Percentiles rank a stretch among this genome's conserved stretches.
These are phyloP conservation scores for Taeniopygia guttata DNA, from an alignment of 2,797 vertebrate species.

Conservation along the genomic window DNA sequence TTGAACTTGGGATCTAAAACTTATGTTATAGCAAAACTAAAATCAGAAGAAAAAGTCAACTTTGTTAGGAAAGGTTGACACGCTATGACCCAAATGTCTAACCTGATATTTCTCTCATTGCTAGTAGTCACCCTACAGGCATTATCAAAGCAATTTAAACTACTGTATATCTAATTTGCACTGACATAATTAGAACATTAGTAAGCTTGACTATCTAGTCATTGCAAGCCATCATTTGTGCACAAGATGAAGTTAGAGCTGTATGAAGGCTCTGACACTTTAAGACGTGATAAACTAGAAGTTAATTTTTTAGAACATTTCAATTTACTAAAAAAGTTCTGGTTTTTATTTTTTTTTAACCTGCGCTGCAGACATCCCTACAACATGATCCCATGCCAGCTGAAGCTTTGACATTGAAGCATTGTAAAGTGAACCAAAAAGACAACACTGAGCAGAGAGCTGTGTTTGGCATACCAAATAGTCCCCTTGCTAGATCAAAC, in stretches of 20 bases:
- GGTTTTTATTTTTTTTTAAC: background rate
- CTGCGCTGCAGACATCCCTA: background rate
- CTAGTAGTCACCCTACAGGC: slow-evolving; percentile 35
- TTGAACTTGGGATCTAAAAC: background rate
- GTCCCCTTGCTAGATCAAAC: slow-evolving; percentile 9
- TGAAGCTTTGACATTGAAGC: slow-evolving; percentile 42
- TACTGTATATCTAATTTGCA: slow-evolving; percentile 25
- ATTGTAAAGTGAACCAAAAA: slow-evolving; percentile 44
- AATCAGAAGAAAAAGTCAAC: slow-evolving; percentile 26
- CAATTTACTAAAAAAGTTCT: background rate
- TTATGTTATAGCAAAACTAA: background rate
- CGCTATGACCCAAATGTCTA: slow-evolving; percentile 31
- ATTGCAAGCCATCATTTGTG: background rate
- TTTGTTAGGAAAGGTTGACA: slow-evolving; percentile 13
- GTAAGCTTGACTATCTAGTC: slow-evolving; percentile 32
- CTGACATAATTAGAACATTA: slow-evolving; percentile 54
- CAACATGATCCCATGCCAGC: background rate
- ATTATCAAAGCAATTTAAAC: slow-evolving; percentile 60
- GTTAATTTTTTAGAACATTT: background rate
- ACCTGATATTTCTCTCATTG: slow-evolving; percentile 11
- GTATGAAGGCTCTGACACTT: background rate
- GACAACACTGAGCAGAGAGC: background rate
- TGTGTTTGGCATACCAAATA: slow-evolving; percentile 34
- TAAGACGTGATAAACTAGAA: background rate
- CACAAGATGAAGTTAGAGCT: background rate